Percentiles rank a stretch among this genome's conserved stretches.
phyloP scores from a whole-genome alignment of 2,888 invertebrate genomes.

The Phragmatobia fuliginosa region DNA sequence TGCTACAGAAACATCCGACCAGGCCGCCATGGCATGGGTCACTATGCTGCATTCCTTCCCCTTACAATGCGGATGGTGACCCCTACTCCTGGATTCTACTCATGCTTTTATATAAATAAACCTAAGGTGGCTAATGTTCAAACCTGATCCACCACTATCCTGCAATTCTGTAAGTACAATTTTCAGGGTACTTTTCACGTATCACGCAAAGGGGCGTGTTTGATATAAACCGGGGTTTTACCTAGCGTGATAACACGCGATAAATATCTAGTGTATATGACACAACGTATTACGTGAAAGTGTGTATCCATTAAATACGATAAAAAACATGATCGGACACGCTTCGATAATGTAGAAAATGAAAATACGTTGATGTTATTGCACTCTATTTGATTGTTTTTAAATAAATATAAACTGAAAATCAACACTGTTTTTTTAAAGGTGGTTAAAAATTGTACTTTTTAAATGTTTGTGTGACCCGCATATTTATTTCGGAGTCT shows the following conservation, averaged over 20 bases:
- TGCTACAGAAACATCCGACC: too few species aligned
- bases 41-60: too few species aligned
- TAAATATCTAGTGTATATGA: conserved; percentile 8
- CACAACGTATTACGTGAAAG: conserved; percentile 12
- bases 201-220: conserved; percentile 12
- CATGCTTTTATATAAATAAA: too few species aligned
- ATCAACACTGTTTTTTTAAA: too few species aligned
- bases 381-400: background rate
- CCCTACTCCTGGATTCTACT: too few species aligned
- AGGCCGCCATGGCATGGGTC: too few species aligned
- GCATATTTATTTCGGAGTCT: too few species aligned
- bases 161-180: background rate
- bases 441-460: too few species aligned
- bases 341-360: background rate
- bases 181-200: background rate
- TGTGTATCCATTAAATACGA: background rate
- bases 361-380: background rate
- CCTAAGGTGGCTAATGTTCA: too few species aligned
- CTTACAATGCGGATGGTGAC: too few species aligned
- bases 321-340: background rate
- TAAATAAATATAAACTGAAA: too few species aligned
- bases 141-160: background rate
- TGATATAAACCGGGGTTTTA: conserved; percentile 5
- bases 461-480: too few species aligned
- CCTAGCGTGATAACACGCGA: conserved; percentile 9